phyloP scores from a whole-genome alignment of 2,113 vertebrate genomes.

The Bos javanicus region DNA sequence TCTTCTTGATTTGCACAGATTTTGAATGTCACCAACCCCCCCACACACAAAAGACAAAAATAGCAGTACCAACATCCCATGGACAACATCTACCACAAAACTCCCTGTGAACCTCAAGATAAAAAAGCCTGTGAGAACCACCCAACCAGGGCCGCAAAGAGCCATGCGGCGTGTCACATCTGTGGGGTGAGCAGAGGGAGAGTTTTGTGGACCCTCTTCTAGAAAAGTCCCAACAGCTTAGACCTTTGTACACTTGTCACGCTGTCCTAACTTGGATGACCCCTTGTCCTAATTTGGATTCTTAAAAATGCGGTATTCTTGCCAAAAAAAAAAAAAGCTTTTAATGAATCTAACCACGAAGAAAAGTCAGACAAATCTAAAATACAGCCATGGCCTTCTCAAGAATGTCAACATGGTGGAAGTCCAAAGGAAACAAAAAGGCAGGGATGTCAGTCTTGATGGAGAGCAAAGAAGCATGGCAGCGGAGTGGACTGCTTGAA shows the following conservation, averaged over 20 bases:
- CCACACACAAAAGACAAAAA: not conserved
- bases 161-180: fast-evolving
- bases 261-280: not conserved
- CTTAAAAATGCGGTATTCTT: not conserved
- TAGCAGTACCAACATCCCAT: not conserved
- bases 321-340: not conserved
- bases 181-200: not conserved
- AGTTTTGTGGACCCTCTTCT: not conserved
- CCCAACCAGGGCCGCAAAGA: not conserved
- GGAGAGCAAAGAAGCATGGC: not conserved
- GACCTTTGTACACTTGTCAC: not conserved
- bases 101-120: not conserved
- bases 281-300: not conserved
- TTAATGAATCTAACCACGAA: not conserved
- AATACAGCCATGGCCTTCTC: not conserved
- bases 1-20: not conserved
- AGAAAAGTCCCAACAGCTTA: too few relatives aligned
- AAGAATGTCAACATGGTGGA: not conserved
- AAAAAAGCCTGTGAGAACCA: not conserved
- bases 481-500: not conserved
- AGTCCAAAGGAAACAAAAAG: not conserved
- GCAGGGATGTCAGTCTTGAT: fast-evolving
- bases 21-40: not conserved
- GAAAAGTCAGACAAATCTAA: not conserved
- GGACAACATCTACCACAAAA: not conserved